Evolutionary conservation across 2,113 vertebrate genomes (phyloP), one percentile per base, ranked within the genome.

Genomic region (Pitta sordida): DNA sequence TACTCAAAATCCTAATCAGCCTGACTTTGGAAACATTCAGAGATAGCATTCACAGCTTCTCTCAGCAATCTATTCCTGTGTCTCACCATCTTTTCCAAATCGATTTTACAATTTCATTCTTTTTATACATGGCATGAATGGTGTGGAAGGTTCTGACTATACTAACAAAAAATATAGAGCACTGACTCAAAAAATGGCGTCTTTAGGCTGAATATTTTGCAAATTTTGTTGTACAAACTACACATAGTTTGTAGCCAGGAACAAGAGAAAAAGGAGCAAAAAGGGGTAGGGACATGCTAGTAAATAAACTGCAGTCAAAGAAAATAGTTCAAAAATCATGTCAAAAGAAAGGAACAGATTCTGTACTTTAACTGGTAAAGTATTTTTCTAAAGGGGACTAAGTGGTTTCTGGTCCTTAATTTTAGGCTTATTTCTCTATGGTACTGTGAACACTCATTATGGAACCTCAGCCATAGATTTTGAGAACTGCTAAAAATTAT

Each of bases 141-240:
- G 17, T 68, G 14, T 27, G 13, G 24, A 56, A 84, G 21, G 29
- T 79, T 74, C 41, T 44, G 17, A 29, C 11, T 22, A 11, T 16
- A 43, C 4, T 0, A 0, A 73, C 22, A 2, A 27, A 70, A 53
- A 43, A n/a, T 49, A 43, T 26, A 49, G 19, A 55, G 11, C 19
- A n/a, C 7, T 49, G 34, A 55, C 19, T 55, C 22, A 83, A 41
- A 73, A 65, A 73, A 0, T 37, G 23, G 16, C 19, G 43, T 65
- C 48, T 78, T 32, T 67, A 43, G 20, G 30, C 11, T 41, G 32
- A 83, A 44, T 17, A 49, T 34, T 7, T 3, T 44, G 23, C 49
- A 78, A 49, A 44, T 49, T 88, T 62, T 67, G 4, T 49, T 11
- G 4, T n/a, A n/a, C n/a, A n/a, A 3, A 49, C 11, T 73, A 10